Evolutionary conservation across 1,140 invertebrate species (phyloP).

Genomic region (Mamestra configurata): DNA sequence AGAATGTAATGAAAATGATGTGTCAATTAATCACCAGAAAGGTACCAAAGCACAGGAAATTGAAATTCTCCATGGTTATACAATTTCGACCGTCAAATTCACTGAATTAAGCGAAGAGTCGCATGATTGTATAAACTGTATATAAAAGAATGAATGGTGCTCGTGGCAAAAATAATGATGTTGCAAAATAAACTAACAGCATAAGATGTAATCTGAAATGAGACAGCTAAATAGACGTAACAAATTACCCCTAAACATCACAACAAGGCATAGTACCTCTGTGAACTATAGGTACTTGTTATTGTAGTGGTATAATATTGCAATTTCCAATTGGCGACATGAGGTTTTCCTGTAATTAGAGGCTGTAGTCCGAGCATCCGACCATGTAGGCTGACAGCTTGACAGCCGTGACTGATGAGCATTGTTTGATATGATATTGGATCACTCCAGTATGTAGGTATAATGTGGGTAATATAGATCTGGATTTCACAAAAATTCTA

Average conservation of each 20-base stretch:
- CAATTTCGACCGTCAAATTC: slow-evolving; percentile 13
- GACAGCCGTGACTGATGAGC: slow-evolving; percentile 61
- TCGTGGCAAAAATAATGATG: no score
- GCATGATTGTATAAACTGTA: background rate
- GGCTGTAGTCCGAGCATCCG: slow-evolving; percentile 56
- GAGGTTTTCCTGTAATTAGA: slow-evolving; percentile 70
- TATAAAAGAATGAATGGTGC: background rate
- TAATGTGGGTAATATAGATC: no score
- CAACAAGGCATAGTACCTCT: background rate
- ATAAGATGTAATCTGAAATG: slow-evolving; percentile 23
- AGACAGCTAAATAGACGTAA: slow-evolving; percentile 23
- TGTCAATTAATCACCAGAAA: background rate
- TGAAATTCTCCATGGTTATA: background rate
- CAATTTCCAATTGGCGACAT: slow-evolving; percentile 69
- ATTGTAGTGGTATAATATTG: slow-evolving; percentile 11
- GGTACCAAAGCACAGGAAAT: slow-evolving; percentile 7
- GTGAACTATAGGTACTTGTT: background rate
- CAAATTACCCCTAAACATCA: background rate
- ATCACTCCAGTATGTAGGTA: background rate
- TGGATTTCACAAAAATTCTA: no score
- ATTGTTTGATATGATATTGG: slow-evolving; percentile 31
- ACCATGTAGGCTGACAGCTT: slow-evolving; percentile 48
- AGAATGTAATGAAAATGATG: background rate
- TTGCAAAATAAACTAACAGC: background rate
- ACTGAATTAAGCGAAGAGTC: slow-evolving; percentile 5